Evolutionary conservation across 2,797 vertebrate species (phyloP).

Genomic region (Triplophysa bombifrons): DNA sequence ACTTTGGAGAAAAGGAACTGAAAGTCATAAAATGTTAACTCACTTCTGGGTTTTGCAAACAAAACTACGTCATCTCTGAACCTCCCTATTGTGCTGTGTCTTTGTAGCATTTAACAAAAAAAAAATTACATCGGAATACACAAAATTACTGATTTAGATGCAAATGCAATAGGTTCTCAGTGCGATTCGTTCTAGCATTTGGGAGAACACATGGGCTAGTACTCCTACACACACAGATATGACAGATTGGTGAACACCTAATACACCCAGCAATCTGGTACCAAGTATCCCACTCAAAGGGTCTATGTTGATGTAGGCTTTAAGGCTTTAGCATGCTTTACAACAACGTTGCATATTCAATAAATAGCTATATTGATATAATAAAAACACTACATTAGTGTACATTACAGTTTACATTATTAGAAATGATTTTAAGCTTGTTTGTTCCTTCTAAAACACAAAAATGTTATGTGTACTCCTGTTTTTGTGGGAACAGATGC

Average conservation of each 20-base stretch:
- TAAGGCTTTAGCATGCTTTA: not conserved
- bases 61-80: no score
- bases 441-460: not conserved
- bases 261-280: conserved; percentile 42
- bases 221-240: conserved; percentile 36
- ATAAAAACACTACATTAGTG: not conserved
- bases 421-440: not conserved
- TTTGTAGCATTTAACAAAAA: conserved; percentile 15
- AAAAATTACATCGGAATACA: not conserved
- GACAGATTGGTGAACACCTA: conserved; percentile 38
- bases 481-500: conserved; percentile 72
- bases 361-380: not conserved
- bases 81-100: not conserved
- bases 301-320: not conserved
- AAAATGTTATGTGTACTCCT: conserved; percentile 15
- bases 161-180: conserved; percentile 31
- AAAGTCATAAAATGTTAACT: no score
- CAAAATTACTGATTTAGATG: conserved; percentile 8
- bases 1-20: no score
- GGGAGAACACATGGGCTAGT: conserved; percentile 43
- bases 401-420: not conserved
- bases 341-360: not conserved
- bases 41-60: no score
- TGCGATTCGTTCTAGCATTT: conserved; percentile 39
- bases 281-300: not conserved